phyloP scores from a whole-genome alignment of 2,113 vertebrate genomes.

The Neodontobutis hainanensis region DNA sequence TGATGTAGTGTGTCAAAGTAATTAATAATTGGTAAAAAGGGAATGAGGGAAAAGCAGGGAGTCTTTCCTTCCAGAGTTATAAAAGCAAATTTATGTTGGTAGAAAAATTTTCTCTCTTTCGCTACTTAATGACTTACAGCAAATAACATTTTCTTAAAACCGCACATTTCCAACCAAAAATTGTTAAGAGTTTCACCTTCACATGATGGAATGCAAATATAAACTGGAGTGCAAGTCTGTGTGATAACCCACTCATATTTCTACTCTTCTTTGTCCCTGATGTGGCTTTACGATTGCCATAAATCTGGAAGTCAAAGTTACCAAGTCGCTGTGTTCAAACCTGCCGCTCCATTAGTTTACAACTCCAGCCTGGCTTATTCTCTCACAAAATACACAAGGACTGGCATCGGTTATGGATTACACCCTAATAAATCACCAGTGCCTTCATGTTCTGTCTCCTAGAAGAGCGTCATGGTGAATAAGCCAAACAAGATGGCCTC shows the following conservation, averaged over 20 bases:
- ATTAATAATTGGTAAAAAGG: conserved; percentile 87
- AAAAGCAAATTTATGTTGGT: conserved; percentile 79
- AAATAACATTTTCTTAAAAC: conserved; percentile 86
- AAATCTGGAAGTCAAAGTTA: conserved; percentile 78
- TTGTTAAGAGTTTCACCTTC: conserved; percentile 80
- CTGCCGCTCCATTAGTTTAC: conserved; percentile 81
- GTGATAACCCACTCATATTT: conserved; percentile 71
- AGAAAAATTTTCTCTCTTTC: conserved; percentile 81
- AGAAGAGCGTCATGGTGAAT: conserved; percentile 65
- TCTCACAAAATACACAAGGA: conserved; percentile 72
- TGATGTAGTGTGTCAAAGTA: conserved; percentile 96
- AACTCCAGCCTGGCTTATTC: conserved; percentile 69
- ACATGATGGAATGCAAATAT: conserved; percentile 58
- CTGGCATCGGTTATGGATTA: conserved; percentile 69
- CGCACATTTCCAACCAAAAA: conserved; percentile 80
- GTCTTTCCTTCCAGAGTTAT: conserved; percentile 84
- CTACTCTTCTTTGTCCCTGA: conserved; percentile 76
- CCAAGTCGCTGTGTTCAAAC: conserved; percentile 72
- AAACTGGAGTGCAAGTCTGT: conserved; percentile 49
- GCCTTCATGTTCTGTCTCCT: conserved; percentile 62
- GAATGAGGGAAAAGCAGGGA: conserved; percentile 67
- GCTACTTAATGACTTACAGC: conserved; percentile 86
- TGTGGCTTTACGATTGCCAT: conserved; percentile 76
- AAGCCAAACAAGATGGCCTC: conserved; percentile 74
- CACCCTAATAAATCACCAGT: conserved; percentile 74